Base-by-base conservation (phyloP, 2,888 invertebrate species). In the Argynnis bischoffii region DNA sequence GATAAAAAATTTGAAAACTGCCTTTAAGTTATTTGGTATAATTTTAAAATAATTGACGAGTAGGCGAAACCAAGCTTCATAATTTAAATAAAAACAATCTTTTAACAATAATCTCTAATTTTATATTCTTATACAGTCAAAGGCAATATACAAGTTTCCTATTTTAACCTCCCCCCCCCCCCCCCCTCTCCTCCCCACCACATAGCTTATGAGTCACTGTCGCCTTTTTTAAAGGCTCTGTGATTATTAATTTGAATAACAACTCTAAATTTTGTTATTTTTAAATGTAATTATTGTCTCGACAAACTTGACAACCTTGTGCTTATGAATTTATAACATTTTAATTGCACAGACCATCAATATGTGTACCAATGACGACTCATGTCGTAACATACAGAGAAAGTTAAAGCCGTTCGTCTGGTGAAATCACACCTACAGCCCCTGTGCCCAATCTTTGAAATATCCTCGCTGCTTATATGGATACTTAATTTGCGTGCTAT, bases 361-460 rank as follows among this genome's bases (percentile, higher is more conserved):
- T 69, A 72, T 69, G 68, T 69, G 71, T 69, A 73, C 69, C 68
- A 67, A 64, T 71, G 71, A 64, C 67, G 72, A 66, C 70, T 71
- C 66, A 74, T 71, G 76, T 90, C 88, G 83, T 89, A 84, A 88
- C 86, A 88, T 77, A 75, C 77, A 82, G 91, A 89, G 92, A 92
- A 92, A 92, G 92, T 87, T 78, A 83, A 79, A 79, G 74, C 71
- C 4, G 59, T 59, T 82, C 79, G 85, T 79, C 86, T 90, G 90
- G 90, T 87, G 90, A 92, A 92, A 91, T 88, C 89, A 86, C 90
- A 83, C 92, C 90, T 89, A 91, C 92, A 80, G 76, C 82, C 78
- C 79, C 81, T 86, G 89, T 86, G 90, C 89, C 87, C 87, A 91
- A 90, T 89, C 81, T 86, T 85, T 83, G 77, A 84, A 81, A 81